Evolutionary conservation across 2,113 vertebrate species (phyloP), one percentile per base, ranked within the genome.

Genomic region (Cheirogaleus medius): DNA sequence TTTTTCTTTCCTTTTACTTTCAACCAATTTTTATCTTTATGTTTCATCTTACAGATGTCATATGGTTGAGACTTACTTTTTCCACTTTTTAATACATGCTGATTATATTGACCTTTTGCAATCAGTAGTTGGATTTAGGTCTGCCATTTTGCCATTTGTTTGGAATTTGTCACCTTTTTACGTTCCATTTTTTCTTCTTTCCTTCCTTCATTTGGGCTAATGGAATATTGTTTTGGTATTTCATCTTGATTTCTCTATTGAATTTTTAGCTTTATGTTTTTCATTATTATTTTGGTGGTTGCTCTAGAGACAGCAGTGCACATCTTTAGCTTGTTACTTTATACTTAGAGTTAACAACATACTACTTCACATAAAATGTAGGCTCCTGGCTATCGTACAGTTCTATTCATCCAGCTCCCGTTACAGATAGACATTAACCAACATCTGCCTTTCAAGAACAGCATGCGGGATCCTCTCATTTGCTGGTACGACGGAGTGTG

Each of bases 241-340:
- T 37, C 4, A 27, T 94, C 92, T 95, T 96, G 56, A 69, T 92
- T 88, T 96, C 66, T 66, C 18, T 81, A n/a, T 60, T 91, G 44
- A 58, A 81, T 81, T 87, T 87, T 90, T 90, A 92, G 49, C 44
- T 69, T 23, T 42, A 42, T 42, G 39, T 29, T 88, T 91, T 86
- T n/a, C 47, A 73, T 80, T 76, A 69, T 52, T 80, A 23, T 69
- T 94, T 74, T 80, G 47, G 44, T 15, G 5, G 52, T 71, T 91
- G 25, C 32, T 39, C 15, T n/a, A 64, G 47, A 49, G 84, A 86
- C 12, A 29, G 47, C 23, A 52, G 49, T 42, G 27, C 77, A 0
- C 21, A 37, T 49, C 9, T 42, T 74, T 64, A 82, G 34, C 14
- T 63, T 81, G 60, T 58, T 64, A 49, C 21, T 69, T 94, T 74